phyloP scores from a whole-genome alignment of 2,797 vertebrate genomes.

The Gallinago solitaria region DNA sequence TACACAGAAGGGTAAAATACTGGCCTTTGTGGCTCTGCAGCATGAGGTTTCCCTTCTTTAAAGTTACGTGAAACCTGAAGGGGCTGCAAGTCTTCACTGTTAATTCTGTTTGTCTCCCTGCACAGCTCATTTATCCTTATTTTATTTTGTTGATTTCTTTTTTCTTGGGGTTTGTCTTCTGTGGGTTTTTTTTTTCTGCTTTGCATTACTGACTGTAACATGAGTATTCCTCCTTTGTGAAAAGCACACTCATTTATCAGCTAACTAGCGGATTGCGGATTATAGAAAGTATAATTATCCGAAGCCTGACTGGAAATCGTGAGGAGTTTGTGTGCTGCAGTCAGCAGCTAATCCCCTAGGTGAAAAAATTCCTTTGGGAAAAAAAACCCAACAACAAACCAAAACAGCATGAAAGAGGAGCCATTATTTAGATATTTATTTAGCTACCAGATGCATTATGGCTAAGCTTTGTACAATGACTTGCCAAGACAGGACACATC shows the following conservation, averaged over 20 bases:
- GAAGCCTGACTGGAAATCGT: not conserved
- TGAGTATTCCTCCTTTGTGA: not conserved
- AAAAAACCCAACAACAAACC: not conserved
- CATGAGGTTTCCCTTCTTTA: not conserved
- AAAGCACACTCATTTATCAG: slow-evolving; percentile 33
- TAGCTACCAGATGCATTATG: not conserved
- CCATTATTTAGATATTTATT: not conserved
- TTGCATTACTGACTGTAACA: not conserved
- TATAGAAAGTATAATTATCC: slow-evolving; percentile 34
- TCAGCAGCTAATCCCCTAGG: not conserved
- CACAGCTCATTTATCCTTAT: not conserved
- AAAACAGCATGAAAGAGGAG: not conserved
- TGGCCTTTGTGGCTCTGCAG: not conserved
- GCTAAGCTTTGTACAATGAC: not conserved
- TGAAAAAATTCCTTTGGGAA: not conserved
- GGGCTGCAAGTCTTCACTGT: not conserved
- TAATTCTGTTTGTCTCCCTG: not conserved
- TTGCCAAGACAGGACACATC: not conserved
- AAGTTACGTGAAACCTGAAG: not conserved
- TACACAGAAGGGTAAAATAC: not conserved
- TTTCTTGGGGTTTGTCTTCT: not conserved
- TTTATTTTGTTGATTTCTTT: not conserved
- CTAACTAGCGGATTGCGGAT: slow-evolving; percentile 10
- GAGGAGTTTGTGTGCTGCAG: not conserved
- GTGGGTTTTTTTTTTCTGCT: not conserved